Evolutionary conservation across 2,113 vertebrate genomes (phyloP).

Genomic region (Himantopus leucocephalus): DNA sequence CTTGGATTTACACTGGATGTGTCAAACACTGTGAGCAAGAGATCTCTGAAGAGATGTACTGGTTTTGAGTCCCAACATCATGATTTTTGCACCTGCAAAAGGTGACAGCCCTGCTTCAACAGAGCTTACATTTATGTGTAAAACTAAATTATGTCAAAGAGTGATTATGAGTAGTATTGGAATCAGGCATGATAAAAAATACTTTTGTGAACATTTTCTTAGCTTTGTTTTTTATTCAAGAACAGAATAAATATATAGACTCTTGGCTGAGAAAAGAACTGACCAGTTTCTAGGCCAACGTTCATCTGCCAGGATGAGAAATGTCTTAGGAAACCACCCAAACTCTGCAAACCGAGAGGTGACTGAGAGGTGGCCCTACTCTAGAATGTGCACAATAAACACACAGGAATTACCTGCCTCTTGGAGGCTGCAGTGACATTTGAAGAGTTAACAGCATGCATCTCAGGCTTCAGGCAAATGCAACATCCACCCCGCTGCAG

Average conservation of each 20-base stretch:
- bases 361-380: not conserved
- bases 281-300: accelerated
- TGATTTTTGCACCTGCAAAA: not conserved
- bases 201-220: too few species aligned
- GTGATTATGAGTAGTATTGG: not conserved
- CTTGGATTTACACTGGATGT: not conserved
- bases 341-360: not conserved
- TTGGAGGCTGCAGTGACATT: not conserved
- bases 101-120: not conserved
- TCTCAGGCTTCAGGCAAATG: not conserved
- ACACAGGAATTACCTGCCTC: not conserved
- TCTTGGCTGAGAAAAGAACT: not conserved
- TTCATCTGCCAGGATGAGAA: not conserved
- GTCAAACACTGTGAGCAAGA: not conserved
- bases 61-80: accelerated
- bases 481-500: not conserved
- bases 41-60: not conserved
- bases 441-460: not conserved
- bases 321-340: not conserved
- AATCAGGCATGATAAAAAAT: not conserved
- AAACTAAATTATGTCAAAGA: not conserved
- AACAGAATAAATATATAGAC: not conserved
- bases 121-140: not conserved
- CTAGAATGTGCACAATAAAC: not conserved
- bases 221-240: not conserved